Evolutionary conservation across 2,888 invertebrate species (phyloP).

Genomic region (Drosophila mulleri): DNA sequence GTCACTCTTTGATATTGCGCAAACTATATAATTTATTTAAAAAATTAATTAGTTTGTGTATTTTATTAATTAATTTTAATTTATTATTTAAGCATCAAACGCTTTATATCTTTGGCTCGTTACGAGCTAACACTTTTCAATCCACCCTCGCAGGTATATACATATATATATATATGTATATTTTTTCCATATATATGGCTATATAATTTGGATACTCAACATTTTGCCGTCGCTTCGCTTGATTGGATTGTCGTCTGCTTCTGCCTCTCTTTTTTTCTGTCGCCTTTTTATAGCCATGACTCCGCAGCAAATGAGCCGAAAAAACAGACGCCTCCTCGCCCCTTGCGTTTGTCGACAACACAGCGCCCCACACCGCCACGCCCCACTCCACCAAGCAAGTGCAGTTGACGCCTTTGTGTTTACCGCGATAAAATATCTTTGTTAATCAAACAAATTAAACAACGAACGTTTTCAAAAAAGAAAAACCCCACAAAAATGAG

Average conservation of each 20-base stretch:
- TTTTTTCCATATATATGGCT: background rate
- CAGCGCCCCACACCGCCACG: background rate
- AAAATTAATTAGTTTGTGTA: too few relatives aligned
- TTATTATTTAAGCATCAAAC: too few relatives aligned
- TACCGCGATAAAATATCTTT: slow-evolving; percentile 76
- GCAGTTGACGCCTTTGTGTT: slow-evolving; percentile 69
- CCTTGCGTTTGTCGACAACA: background rate
- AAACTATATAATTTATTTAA: too few relatives aligned
- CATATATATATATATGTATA: too few relatives aligned
- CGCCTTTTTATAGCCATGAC: slow-evolving; percentile 65
- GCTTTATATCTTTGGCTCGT: background rate
- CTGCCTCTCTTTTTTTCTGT: slow-evolving; percentile 45
- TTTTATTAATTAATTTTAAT: too few relatives aligned
- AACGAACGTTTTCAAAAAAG: slow-evolving; percentile 9
- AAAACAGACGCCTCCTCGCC: background rate
- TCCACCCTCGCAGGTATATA: background rate
- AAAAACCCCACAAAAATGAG: slow-evolving; percentile 21
- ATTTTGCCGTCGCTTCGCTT: slow-evolving; percentile 43
- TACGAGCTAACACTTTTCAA: background rate
- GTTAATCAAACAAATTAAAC: slow-evolving; percentile 73
- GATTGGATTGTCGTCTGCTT: slow-evolving; percentile 51
- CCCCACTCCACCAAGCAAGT: slow-evolving; percentile 49
- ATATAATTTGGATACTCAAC: slow-evolving; percentile 1
- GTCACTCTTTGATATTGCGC: too few relatives aligned
- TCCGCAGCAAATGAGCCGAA: slow-evolving; percentile 27